Evolutionary conservation across 2,797 vertebrate genomes (phyloP).

Genomic region (Malurus splendens): DNA sequence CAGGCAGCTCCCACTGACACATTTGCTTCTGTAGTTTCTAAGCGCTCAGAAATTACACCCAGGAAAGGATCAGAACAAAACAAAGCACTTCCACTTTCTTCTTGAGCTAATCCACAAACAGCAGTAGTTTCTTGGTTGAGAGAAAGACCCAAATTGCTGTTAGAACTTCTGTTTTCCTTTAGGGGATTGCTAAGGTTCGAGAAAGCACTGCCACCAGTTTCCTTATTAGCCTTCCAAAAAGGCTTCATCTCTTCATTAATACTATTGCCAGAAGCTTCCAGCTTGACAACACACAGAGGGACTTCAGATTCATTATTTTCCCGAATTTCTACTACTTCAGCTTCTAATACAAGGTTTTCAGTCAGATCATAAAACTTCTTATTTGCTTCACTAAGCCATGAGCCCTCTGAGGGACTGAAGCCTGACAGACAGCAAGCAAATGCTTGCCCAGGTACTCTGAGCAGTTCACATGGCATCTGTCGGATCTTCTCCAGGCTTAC

Average conservation of each 20-base stretch:
- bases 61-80: neutral
- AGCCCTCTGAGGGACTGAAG: constrained; percentile 73
- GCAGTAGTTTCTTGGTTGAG: neutral
- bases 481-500: constrained; percentile 68
- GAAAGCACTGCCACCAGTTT: neutral
- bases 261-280: constrained; percentile 72
- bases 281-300: constrained; percentile 69
- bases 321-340: constrained; percentile 71
- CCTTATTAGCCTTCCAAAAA: constrained; percentile 63
- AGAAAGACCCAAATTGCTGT: neutral
- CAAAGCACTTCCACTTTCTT: neutral
- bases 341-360: constrained; percentile 70
- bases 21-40: neutral
- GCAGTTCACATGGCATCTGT: constrained; percentile 72
- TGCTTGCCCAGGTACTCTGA: constrained; percentile 76
- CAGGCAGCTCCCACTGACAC: neutral
- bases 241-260: constrained; percentile 79
- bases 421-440: constrained; percentile 86
- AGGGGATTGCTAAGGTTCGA: neutral
- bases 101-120: neutral
- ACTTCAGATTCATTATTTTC: constrained; percentile 36
- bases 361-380: constrained; percentile 73
- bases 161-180: neutral
- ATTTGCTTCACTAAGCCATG: constrained; percentile 74
- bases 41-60: neutral